Evolutionary conservation across 1,140 invertebrate genomes (phyloP), one percentile per base, ranked within the genome.

Genomic region (Schlechtendalia chinensis): DNA sequence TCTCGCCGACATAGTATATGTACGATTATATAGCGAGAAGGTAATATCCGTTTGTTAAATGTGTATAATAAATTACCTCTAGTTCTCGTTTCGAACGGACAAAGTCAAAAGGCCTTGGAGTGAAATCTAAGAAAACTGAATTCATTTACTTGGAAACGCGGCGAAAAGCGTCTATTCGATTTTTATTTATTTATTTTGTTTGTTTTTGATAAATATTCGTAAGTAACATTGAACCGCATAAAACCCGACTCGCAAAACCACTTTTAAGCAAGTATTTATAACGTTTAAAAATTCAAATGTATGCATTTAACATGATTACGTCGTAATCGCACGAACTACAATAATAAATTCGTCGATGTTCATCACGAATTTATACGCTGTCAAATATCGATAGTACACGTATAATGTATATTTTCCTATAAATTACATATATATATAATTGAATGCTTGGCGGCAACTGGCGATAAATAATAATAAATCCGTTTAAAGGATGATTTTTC

Each of bases 121-220:
- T n/a, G n/a, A n/a, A n/a, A n/a, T n/a, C n/a, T 32, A 67, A 67
- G 16, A 11, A 67, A 67, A 24, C 10, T 5, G 32, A 39, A 67
- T 67, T 67, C 1, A 45, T 67, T 45, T 45, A 14, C 12, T 67
- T 32, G 19, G n/a, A 67, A 65, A 65, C 63, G 63, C 63, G 32
- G 32, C 16, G 10, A n/a, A 65, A 65, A 65, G 32, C 12, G 19
- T 3, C 32, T 39, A 39, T 39, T 39, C 32, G 32, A n/a, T n/a
- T 39, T 39, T 39, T 39, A 39, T 39, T 39, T 8, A 8, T 17
- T 67, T n/a, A n/a, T n/a, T n/a, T n/a, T n/a, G n/a, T n/a, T 45
- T 45, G 17, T 65, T 8, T 22, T 32, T 17, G 12, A n/a, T 39
- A 22, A 67, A 47, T 67, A 67, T 67, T 67, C 39, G 45, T 67